Conservation (phyloP, 92 coral and sea anemone genomes). For the Porites divaricata region DNA sequence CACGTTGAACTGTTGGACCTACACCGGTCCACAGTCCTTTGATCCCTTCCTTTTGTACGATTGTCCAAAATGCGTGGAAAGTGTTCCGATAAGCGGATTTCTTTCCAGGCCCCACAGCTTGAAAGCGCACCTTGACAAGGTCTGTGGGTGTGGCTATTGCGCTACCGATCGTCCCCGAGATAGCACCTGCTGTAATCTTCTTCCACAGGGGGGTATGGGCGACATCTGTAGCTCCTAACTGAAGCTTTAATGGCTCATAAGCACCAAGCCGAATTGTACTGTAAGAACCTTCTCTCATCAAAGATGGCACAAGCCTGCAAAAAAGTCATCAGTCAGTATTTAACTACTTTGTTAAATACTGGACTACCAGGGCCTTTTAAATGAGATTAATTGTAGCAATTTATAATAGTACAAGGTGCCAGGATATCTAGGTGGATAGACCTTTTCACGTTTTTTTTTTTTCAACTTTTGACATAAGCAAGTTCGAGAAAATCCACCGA, state of each 20-base stretch:
- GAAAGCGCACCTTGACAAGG: slow-evolving; percentile 91
- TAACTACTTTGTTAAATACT: too few species aligned
- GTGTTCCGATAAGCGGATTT: slow-evolving; percentile 74
- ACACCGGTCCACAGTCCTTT: slow-evolving; percentile 94
- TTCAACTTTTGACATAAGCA: too few species aligned
- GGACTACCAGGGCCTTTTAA: too few species aligned
- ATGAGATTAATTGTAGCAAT: too few species aligned
- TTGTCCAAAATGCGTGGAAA: slow-evolving; percentile 79
- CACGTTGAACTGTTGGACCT: slow-evolving; percentile 96
- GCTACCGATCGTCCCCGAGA: slow-evolving; percentile 94
- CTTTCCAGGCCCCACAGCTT: slow-evolving; percentile 82
- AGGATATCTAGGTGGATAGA: too few species aligned
- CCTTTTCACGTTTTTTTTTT: too few species aligned
- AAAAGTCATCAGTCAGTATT: neutral
- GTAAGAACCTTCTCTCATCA: slow-evolving; percentile 91
- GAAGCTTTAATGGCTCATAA: slow-evolving; percentile 89
- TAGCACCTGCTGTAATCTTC: slow-evolving; percentile 90
- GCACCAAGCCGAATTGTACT: slow-evolving; percentile 97
- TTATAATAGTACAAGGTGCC: too few species aligned
- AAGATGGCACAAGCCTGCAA: slow-evolving; percentile 81
- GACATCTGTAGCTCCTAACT: slow-evolving; percentile 87
- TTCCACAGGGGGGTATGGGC: slow-evolving; percentile 95
- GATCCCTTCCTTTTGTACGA: slow-evolving; percentile 80
- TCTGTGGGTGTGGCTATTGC: slow-evolving; percentile 96
- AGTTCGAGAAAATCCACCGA: too few species aligned